Evolutionary conservation across 2,113 vertebrate genomes (phyloP).

Genomic region (Pyxicephalus adspersus): DNA sequence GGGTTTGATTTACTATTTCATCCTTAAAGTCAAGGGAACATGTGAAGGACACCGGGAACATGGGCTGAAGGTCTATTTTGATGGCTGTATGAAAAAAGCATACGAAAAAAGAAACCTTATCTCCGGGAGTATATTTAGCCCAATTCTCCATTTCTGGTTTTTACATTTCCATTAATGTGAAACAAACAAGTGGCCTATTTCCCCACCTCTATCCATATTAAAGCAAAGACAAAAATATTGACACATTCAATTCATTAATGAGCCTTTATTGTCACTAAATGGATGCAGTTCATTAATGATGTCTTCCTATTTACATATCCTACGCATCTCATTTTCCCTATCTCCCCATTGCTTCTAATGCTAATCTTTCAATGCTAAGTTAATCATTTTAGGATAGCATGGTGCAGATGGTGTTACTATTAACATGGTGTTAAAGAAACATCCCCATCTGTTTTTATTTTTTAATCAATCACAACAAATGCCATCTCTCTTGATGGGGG

Average conservation of each 20-base stretch:
- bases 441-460: slow-evolving; percentile 41
- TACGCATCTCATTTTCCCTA: slow-evolving; percentile 12
- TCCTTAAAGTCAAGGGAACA: too few species aligned
- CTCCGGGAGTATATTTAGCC: neutral
- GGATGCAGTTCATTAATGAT: neutral
- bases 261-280: slow-evolving; percentile 11
- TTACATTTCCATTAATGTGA: too few species aligned
- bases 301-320: neutral
- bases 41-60: too few species aligned
- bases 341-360: neutral
- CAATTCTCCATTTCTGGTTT: too few species aligned
- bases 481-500: neutral
- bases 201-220: neutral
- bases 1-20: too few species aligned
- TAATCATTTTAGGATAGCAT: slow-evolving; percentile 33
- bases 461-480: slow-evolving; percentile 47
- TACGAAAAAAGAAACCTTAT: neutral
- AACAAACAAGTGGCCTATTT: too few species aligned
- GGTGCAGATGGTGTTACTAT: slow-evolving; percentile 45
- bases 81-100: neutral
- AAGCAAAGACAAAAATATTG: slow-evolving; percentile 12
- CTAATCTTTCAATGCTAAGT: slow-evolving; percentile 27
- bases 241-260: slow-evolving; percentile 17
- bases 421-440: slow-evolving; percentile 33
- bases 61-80: too few species aligned